These are phyloP conservation scores for Idaea biselata DNA, from an alignment of 2,888 invertebrate species.

Conservation along the genomic window DNA sequence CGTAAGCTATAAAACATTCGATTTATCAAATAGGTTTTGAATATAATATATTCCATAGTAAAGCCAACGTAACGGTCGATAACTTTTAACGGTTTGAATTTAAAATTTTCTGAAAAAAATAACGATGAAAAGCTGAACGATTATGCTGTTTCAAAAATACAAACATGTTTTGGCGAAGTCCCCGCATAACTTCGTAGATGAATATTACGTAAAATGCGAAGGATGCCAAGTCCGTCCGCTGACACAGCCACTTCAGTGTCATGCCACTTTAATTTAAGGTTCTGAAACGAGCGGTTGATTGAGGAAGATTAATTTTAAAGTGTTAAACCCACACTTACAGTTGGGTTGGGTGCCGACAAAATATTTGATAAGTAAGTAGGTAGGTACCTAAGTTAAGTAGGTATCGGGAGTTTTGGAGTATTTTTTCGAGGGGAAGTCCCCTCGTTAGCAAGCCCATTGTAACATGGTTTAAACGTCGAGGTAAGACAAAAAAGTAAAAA, in stretches of 20 bases:
- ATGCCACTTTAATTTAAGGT: constrained; percentile 37
- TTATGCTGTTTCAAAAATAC: constrained; percentile 55
- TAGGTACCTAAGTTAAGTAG: too few relatives aligned
- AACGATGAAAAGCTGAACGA: constrained; percentile 27
- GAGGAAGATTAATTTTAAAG: not conserved
- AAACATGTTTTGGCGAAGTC: constrained; percentile 59
- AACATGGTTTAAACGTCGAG: too few relatives aligned
- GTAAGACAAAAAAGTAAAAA: too few relatives aligned
- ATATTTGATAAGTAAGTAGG: too few relatives aligned
- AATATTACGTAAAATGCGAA: constrained; percentile 63
- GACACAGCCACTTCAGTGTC: constrained; percentile 59
- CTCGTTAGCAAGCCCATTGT: too few relatives aligned
- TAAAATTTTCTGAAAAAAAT: constrained; percentile 24
- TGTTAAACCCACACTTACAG: not conserved
- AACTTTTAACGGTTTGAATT: not conserved
- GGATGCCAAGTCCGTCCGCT: constrained; percentile 59
- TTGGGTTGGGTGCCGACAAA: too few relatives aligned
- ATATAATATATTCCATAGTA: not conserved
- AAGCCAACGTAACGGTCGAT: not conserved
- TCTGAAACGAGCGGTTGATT: constrained; percentile 28
- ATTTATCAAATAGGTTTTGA: not conserved
- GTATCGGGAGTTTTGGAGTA: too few relatives aligned
- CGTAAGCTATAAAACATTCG: not conserved
- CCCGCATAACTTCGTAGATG: constrained; percentile 54
- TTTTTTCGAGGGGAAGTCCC: too few relatives aligned